phyloP scores from a whole-genome alignment of 2,888 invertebrate genomes.

The Aquatica leii region DNA sequence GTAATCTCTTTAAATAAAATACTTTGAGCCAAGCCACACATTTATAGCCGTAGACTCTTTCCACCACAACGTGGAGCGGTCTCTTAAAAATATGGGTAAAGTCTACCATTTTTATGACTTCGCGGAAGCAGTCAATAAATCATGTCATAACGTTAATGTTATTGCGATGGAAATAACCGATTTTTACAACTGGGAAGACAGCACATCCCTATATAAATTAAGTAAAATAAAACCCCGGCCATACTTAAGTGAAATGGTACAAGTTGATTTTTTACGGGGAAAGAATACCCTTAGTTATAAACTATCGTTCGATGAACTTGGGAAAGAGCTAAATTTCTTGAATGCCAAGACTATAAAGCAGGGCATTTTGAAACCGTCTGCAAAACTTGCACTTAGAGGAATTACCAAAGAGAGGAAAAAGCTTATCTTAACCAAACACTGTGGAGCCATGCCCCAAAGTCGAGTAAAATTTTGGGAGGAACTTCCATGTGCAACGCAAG shows the following conservation, averaged over 20 bases:
- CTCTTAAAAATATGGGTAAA: slow-evolving; percentile 19
- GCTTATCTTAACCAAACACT: slow-evolving; percentile 11
- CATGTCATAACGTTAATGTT: slow-evolving; percentile 16
- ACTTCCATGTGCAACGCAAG: slow-evolving; percentile 10
- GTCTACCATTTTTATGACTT: slow-evolving; percentile 39
- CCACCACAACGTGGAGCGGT: slow-evolving; percentile 30
- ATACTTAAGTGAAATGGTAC: slow-evolving; percentile 27
- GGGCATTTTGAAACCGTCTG: slow-evolving; percentile 8
- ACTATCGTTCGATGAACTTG: not conserved
- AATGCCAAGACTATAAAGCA: slow-evolving; percentile 13
- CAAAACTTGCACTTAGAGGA: slow-evolving; percentile 8
- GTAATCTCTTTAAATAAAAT: slow-evolving; percentile 25
- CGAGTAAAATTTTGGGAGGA: slow-evolving; percentile 13
- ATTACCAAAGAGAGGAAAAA: slow-evolving; percentile 7
- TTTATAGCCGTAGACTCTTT: slow-evolving; percentile 33
- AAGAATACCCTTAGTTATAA: slow-evolving; percentile 6
- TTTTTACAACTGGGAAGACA: slow-evolving; percentile 30
- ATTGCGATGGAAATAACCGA: slow-evolving; percentile 17
- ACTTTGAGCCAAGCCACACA: slow-evolving; percentile 35
- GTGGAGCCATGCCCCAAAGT: slow-evolving; percentile 14
- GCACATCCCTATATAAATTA: slow-evolving; percentile 30
- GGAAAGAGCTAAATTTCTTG: slow-evolving; percentile 8
- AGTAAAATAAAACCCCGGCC: slow-evolving; percentile 13
- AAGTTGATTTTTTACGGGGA: too few relatives aligned
- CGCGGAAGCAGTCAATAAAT: slow-evolving; percentile 38